A percentile compares a stretch with the other conserved stretches of the same genome.
These are phyloP conservation scores for Salvelinus alpinus DNA, from an alignment of 2,113 vertebrate species.

Conservation along the genomic window DNA sequence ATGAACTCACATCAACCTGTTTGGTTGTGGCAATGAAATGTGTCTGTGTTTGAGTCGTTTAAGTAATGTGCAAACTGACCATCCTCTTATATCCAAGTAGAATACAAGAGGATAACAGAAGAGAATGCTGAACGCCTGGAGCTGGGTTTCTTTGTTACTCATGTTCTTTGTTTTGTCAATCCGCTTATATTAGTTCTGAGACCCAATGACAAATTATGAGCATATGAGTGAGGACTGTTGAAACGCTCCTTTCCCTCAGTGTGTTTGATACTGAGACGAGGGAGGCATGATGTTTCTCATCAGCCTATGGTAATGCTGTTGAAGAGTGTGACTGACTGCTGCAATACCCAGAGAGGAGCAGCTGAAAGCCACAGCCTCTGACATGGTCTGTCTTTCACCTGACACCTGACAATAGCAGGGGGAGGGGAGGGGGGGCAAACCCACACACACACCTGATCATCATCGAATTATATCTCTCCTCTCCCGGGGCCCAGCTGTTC, in stretches of 20 bases:
- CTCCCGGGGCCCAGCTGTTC: slow-evolving; percentile 91
- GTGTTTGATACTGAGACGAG: slow-evolving; percentile 15
- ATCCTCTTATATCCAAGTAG: too few relatives aligned
- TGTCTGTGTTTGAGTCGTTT: too few relatives aligned
- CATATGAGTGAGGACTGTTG: too few relatives aligned
- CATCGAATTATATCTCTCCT: slow-evolving; percentile 68
- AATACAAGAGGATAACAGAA: too few relatives aligned
- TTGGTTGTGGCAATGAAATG: background rate
- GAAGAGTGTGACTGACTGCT: slow-evolving; percentile 63
- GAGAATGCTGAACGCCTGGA: too few relatives aligned
- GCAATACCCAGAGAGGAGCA: slow-evolving; percentile 66
- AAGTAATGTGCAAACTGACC: too few relatives aligned
- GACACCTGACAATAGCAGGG: slow-evolving; percentile 74
- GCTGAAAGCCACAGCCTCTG: slow-evolving; percentile 76
- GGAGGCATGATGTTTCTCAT: slow-evolving; percentile 53
- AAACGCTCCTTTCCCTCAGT: background rate
- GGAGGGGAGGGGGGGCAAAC: slow-evolving; percentile 32
- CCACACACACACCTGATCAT: slow-evolving; percentile 70
- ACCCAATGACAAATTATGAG: too few relatives aligned
- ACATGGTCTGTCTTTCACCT: slow-evolving; percentile 75
- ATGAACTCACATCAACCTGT: background rate
- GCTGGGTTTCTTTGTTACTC: too few relatives aligned
- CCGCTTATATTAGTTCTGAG: too few relatives aligned
- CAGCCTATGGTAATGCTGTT: slow-evolving; percentile 69
- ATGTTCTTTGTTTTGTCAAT: too few relatives aligned